phyloP scores from a whole-genome alignment of 2,888 invertebrate species.

The Sinhomidia bicolor region DNA sequence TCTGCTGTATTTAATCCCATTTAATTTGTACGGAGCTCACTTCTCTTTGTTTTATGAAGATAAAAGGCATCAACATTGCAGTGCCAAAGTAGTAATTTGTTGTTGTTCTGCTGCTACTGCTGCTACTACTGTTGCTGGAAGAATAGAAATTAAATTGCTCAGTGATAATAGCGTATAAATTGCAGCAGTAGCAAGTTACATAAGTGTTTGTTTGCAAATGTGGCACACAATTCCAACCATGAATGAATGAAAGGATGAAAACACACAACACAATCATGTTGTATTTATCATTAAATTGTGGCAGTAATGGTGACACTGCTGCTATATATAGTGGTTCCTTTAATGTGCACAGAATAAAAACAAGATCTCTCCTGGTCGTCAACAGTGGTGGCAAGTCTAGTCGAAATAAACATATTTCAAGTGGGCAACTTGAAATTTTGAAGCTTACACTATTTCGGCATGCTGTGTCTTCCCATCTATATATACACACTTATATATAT shows the following conservation, averaged over 20 bases:
- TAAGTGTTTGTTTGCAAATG: background rate
- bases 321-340: background rate
- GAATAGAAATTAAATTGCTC: background rate
- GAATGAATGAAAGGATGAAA: too few relatives aligned
- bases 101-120: too few relatives aligned
- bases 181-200: slow-evolving; percentile 1
- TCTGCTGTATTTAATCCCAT: slow-evolving; percentile 35
- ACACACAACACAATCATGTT: too few relatives aligned
- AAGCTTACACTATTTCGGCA: background rate
- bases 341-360: background rate
- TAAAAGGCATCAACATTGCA: slow-evolving; percentile 22
- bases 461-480: background rate
- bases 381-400: background rate
- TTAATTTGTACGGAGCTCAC: slow-evolving; percentile 33
- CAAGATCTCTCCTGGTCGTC: background rate
- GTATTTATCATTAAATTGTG: background rate
- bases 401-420: slow-evolving; percentile 2
- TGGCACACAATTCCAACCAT: too few relatives aligned
- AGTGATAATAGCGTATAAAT: slow-evolving; percentile 10
- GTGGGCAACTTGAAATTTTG: background rate
- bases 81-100: slow-evolving; percentile 21
- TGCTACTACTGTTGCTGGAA: too few relatives aligned
- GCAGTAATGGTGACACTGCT: background rate
- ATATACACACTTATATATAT: too few relatives aligned
- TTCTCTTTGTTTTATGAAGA: slow-evolving; percentile 6